Base-by-base conservation (phyloP, 1,140 invertebrate genomes). In the Temnothorax nylanderi region DNA sequence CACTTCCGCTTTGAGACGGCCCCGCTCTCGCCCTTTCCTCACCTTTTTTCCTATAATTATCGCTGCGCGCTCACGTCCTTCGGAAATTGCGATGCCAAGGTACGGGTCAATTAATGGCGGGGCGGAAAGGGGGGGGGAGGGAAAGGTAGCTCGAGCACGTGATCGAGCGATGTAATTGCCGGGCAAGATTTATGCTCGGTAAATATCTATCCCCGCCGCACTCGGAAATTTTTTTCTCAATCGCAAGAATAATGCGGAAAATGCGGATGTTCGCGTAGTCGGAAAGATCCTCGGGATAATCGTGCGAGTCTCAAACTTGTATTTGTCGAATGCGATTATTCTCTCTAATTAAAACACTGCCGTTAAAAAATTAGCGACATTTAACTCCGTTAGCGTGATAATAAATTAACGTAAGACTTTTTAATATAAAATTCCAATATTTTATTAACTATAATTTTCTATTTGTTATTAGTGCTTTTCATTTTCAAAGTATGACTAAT, bases 1-100 rank as follows among this genome's bases (percentile, higher is more conserved):
- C 82, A 84, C 80, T 90, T 90, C 88, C 89, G 86, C 51, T 87
- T 64, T 56, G 54, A 74, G 69, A 58, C 69, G 69, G 26, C 26
- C 37, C 60, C 54, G 76, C 85, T 81, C 85, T 81, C 60, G 51
- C 37, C 34, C 62, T 85, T 82, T 80, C 71, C 64, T 69, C 49
- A 58, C 34, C 54, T 67, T 49, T 80, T 71, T 58, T 47, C 56
- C 44, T 76, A 60, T 77, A 72, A 49, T 71, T 87, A 65, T 71
- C 26, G 16, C 41, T 21, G 26, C 56, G 37, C 44, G 71, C 26
- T 65, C 56, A 49, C 85, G 58, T 71, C 78, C 80, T 84, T 82
- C 77, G 85, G 85, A 86, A 86, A 87, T 87, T 72, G 32, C 47
- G 41, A 84, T 84, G 69, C 80, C 54, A 84, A 84, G 69, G 69